Evolutionary conservation across 2,113 vertebrate genomes (phyloP), one percentile per base, ranked within the genome.

Genomic region (Podarcis raffonei): DNA sequence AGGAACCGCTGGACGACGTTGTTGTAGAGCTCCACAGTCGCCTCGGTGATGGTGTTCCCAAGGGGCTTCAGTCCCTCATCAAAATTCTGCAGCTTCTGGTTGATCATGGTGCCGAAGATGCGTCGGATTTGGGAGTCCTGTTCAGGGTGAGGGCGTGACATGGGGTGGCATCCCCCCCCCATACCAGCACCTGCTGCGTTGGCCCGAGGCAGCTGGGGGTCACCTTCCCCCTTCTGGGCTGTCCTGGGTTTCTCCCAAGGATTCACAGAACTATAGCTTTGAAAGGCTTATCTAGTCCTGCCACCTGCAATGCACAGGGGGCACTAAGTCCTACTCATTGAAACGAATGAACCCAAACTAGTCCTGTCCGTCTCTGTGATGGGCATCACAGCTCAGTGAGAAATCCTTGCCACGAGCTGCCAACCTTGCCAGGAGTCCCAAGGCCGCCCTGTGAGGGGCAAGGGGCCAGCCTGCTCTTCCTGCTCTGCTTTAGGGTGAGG

Each of bases 81-180:
- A 65, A 98, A 98, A 82, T 96, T 96, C 94, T 98, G 97, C 75
- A 98, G 96, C 95, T 98, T 99, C 94, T 98, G 98, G 85, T 96
- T 97, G 89, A 99, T 97, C 98, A 99, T 98, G 69, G 97, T 97
- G 66, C 98, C 97, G 57, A 97, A 98, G 92, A 98, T 98, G 22
- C 96, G 95, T 77, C 94, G 96, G 88, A 98, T 98, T 95, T 98
- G 98, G 13, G 97, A 97, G 71, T 98, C 98, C 98, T 98, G 94
- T 27, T n/a, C 8, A 2, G 15, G 1, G 22, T 1, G 0, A 5
- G 5, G 59, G 2, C 20, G 7, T 15, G n/a, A 53, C 1, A 20
- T 27, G 68, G 37, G 37, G 27, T 9, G 37, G 32, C 59, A 84
- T 53, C 48, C 2, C 11, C 2, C 2, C 3, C 8, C 53, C 13